Percentiles rank a stretch among this genome's conserved stretches.
These are phyloP conservation scores for Hermatobates lingyangjiaoensis DNA, from an alignment of 1,140 invertebrate species.

Conservation along the genomic window DNA sequence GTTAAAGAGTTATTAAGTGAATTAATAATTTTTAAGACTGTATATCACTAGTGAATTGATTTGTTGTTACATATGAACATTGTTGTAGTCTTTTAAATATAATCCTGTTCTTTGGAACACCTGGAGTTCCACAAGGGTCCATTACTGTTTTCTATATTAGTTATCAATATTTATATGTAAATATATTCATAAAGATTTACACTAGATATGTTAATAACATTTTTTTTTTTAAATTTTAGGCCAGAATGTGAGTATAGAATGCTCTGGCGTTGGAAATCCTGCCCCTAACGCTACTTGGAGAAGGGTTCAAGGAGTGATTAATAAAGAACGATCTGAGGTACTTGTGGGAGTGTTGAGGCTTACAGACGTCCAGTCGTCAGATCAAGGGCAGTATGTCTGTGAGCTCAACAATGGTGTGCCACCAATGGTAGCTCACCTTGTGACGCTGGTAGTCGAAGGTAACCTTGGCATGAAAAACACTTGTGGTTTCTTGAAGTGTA, in stretches of 20 bases:
- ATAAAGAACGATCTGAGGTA: slow-evolving; percentile 24
- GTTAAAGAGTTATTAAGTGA: too few relatives aligned
- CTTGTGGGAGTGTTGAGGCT: slow-evolving; percentile 40
- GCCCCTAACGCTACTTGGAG: slow-evolving; percentile 35
- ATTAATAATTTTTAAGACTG: too few relatives aligned
- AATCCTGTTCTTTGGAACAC: too few relatives aligned
- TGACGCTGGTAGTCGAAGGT: slow-evolving; percentile 28
- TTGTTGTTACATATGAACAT: too few relatives aligned
- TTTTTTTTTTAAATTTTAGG: too few relatives aligned
- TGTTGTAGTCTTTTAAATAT: too few relatives aligned
- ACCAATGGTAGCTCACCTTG: slow-evolving; percentile 25
- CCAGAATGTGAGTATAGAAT: slow-evolving; percentile 40
- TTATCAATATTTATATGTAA: too few relatives aligned
- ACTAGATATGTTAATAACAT: background rate
- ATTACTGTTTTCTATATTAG: too few relatives aligned
- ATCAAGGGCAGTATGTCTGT: slow-evolving; percentile 53
- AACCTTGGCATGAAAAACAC: too few relatives aligned
- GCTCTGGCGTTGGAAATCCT: slow-evolving; percentile 37
- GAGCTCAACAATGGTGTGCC: slow-evolving; percentile 28
- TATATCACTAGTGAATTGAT: too few relatives aligned
- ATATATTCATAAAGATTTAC: background rate
- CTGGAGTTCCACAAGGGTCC: too few relatives aligned
- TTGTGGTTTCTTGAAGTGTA: too few relatives aligned
- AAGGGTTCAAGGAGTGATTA: slow-evolving; percentile 26
- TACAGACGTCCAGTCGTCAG: slow-evolving; percentile 33